These are phyloP conservation scores for Rosalia funebris DNA, from an alignment of 2,888 invertebrate species.

Conservation along the genomic window DNA sequence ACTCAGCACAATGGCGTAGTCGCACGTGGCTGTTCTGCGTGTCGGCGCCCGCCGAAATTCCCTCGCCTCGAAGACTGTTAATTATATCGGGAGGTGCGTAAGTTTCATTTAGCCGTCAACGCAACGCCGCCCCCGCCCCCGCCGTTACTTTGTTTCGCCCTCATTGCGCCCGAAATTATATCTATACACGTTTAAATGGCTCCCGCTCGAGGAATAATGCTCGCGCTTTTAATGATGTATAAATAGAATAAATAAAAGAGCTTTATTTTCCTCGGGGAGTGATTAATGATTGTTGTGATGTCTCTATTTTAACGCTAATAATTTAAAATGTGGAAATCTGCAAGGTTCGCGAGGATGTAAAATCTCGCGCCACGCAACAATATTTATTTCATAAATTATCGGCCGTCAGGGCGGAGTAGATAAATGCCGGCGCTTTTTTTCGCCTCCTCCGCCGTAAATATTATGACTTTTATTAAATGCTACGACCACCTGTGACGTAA, in stretches of 20 bases:
- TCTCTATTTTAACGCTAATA: slow-evolving; percentile 14
- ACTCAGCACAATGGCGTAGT: no score
- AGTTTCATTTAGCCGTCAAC: neutral
- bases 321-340: neutral
- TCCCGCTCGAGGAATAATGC: neutral
- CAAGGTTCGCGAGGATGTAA: neutral
- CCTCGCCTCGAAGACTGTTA: neutral
- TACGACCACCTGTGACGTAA: neutral
- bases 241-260: slow-evolving; percentile 25
- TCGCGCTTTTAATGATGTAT: slow-evolving; percentile 4
- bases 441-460: neutral
- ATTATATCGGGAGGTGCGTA: neutral
- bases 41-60: neutral
- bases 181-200: neutral
- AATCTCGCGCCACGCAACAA: neutral
- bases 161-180: neutral
- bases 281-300: slow-evolving; percentile 20
- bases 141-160: neutral
- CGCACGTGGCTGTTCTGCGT: no score
- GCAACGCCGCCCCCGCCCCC: neutral
- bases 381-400: neutral
- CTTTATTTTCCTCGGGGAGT: slow-evolving; percentile 11
- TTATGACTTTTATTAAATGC: neutral
- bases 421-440: no score
- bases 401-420: no score